Conservation (phyloP, 23 tunicate species). For the Halocynthia aurantium region DNA sequence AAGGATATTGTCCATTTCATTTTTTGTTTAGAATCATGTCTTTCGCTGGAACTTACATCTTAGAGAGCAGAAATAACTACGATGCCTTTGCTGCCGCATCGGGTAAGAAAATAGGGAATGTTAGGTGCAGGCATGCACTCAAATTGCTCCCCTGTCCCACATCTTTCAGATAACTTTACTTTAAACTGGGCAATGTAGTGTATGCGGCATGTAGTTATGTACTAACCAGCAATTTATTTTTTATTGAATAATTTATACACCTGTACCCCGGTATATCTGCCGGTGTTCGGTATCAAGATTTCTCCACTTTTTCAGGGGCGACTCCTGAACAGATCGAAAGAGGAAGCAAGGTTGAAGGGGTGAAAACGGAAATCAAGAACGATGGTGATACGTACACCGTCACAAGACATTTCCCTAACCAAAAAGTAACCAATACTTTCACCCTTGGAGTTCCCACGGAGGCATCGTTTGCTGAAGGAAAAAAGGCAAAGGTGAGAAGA, state of each 20-base stretch:
- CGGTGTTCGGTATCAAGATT: neutral
- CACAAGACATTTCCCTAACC: conserved; percentile 42
- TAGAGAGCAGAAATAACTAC: conserved; percentile 16
- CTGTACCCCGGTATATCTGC: no score
- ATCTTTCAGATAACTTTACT: no score
- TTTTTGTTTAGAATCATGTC: conserved; percentile 6
- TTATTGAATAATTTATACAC: no score
- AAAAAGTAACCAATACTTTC: conserved; percentile 57
- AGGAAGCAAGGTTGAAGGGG: neutral
- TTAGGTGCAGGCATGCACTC: no score
- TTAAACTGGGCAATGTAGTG: no score
- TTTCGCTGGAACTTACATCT: conserved; percentile 14
- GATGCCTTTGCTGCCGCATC: conserved; percentile 13
- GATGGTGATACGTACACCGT: conserved; percentile 56
- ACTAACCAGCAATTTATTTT: no score
- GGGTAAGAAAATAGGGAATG: neutral
- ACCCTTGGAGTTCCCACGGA: conserved; percentile 31
- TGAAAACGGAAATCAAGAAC: conserved; percentile 38
- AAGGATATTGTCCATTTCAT: no score
- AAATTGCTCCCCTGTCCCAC: no score
- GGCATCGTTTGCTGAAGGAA: conserved; percentile 8
- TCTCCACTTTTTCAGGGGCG: neutral
- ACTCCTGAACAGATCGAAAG: conserved; percentile 19
- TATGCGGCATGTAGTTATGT: no score
- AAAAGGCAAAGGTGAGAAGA: conserved; percentile 9